phyloP scores from a whole-genome alignment of 2,113 vertebrate species.

The Pseudorectes ferrugineus region DNA sequence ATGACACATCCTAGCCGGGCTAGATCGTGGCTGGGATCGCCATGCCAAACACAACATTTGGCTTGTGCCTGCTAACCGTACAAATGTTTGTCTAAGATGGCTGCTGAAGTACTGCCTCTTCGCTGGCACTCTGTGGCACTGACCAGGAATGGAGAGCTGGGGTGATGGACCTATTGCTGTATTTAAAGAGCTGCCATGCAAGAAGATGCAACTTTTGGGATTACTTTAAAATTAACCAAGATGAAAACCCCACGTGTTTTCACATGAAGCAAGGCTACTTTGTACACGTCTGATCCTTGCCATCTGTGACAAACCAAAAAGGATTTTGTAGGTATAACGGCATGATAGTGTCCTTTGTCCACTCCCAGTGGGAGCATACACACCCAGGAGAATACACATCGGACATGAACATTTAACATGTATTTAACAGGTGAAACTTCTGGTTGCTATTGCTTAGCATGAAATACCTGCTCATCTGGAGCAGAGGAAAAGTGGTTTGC shows the following conservation, averaged over 20 bases:
- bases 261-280: background rate
- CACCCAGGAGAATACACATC: background rate
- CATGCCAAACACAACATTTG: rapidly evolving
- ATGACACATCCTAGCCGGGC: background rate
- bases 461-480: background rate
- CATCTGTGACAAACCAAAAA: background rate
- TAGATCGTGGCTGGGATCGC: background rate
- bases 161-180: background rate
- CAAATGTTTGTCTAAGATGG: background rate
- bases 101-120: background rate
- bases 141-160: background rate
- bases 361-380: background rate
- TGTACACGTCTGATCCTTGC: background rate
- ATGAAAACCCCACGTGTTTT: background rate
- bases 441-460: background rate
- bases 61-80: background rate
- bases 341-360: background rate
- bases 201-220: background rate
- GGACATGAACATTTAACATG: background rate
- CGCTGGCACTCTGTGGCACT: background rate
- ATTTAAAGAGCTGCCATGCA: background rate
- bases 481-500: background rate
- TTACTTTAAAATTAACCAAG: background rate
- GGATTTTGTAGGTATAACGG: background rate
- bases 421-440: background rate